A percentile compares a stretch with the other conserved stretches of the same genome.
Evolutionary conservation across 2,797 vertebrate species (phyloP).

Genomic region (Capromys pilorides): DNA sequence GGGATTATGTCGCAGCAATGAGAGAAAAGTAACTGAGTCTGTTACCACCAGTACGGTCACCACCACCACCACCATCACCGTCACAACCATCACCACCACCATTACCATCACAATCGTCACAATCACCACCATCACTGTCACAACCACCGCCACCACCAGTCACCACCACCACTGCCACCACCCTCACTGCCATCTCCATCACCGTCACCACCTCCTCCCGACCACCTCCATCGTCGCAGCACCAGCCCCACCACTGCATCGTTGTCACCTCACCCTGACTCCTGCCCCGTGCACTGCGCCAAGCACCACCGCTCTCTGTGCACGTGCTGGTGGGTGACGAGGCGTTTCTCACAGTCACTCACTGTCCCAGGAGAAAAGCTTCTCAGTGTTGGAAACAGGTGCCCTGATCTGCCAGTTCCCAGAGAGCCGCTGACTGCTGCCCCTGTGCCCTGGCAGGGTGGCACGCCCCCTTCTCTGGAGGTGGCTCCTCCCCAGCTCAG

Average conservation of each 20-base stretch:
- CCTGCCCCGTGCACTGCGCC: background rate
- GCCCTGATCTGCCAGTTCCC: background rate
- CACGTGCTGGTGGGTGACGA: background rate
- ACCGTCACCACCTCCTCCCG: too few relatives aligned
- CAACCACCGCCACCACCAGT: too few relatives aligned
- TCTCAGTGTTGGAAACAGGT: background rate
- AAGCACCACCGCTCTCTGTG: background rate
- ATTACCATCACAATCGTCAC: too few relatives aligned
- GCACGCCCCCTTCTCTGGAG: background rate
- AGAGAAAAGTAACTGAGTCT: too few relatives aligned
- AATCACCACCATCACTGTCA: too few relatives aligned
- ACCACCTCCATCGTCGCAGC: too few relatives aligned
- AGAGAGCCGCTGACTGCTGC: background rate
- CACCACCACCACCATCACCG: too few relatives aligned
- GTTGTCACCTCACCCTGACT: fast-evolving
- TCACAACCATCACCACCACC: too few relatives aligned
- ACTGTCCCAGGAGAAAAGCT: background rate
- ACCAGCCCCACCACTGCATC: fast-evolving
- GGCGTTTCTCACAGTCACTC: background rate
- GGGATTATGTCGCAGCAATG: too few relatives aligned
- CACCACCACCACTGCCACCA: fast-evolving
- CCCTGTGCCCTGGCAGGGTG: background rate
- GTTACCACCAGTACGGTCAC: too few relatives aligned
- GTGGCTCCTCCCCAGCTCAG: background rate
- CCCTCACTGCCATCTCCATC: fast-evolving